These are phyloP conservation scores for Nipponacmea schrenckii DNA, from an alignment of 2,888 invertebrate species.

Conservation along the genomic window DNA sequence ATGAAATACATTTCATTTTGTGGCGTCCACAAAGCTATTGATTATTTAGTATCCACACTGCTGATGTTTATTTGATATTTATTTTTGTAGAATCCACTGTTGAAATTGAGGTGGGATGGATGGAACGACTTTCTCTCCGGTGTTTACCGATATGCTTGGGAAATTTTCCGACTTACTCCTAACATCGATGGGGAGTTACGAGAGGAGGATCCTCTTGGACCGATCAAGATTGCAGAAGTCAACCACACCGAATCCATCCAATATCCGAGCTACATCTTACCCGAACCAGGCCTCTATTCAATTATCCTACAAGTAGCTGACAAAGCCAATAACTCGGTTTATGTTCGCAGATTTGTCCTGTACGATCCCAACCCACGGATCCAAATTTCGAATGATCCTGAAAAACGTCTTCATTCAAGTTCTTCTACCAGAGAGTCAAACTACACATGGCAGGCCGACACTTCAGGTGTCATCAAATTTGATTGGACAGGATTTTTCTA, in stretches of 20 bases:
- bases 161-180: conserved; percentile 32
- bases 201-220: conserved; percentile 21
- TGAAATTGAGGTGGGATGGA: conserved; percentile 31
- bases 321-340: conserved; percentile 44
- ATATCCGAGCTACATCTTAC: conserved; percentile 24
- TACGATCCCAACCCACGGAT: conserved; percentile 37
- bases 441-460: conserved; percentile 37
- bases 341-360: conserved; percentile 38
- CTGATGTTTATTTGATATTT: too few relatives aligned
- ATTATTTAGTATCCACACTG: too few relatives aligned
- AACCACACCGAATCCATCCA: conserved; percentile 13
- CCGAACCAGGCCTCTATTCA: conserved; percentile 40
- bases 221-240: conserved; percentile 15
- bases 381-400: conserved; percentile 18
- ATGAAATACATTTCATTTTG: too few relatives aligned
- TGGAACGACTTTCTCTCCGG: conserved; percentile 36
- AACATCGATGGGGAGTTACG: conserved; percentile 22
- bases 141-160: conserved; percentile 32
- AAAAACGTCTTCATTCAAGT: conserved; percentile 24
- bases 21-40: too few relatives aligned
- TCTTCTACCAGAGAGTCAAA: conserved; percentile 32
- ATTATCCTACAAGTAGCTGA: conserved; percentile 39
- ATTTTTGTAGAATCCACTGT: too few relatives aligned
- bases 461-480: conserved; percentile 20
- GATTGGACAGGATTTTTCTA: conserved; percentile 35